Conservation (phyloP, 2,113 vertebrate genomes). For the Semnopithecus entellus region DNA sequence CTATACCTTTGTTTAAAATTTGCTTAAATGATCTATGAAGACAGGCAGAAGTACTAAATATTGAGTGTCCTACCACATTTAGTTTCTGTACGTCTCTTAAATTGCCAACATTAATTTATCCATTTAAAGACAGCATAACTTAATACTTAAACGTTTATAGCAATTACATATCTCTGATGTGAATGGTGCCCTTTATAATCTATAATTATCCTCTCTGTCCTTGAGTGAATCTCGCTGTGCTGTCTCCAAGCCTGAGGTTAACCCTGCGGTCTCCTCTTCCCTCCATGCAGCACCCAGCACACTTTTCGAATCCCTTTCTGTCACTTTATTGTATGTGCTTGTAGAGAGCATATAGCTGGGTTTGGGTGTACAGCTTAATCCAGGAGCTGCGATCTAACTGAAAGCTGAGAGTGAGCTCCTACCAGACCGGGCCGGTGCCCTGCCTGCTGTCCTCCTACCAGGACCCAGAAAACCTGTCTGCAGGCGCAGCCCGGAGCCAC, state of each 20-base stretch:
- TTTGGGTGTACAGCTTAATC: background rate
- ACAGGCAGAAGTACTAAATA: background rate
- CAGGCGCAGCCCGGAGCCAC: background rate
- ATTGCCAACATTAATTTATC: background rate
- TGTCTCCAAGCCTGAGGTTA: background rate
- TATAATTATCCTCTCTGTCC: background rate
- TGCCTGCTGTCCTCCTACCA: background rate
- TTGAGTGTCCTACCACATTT: background rate
- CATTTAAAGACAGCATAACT: conserved; percentile 8
- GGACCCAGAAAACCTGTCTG: background rate
- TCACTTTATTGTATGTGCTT: background rate
- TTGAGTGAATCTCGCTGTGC: background rate
- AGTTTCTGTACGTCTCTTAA: background rate
- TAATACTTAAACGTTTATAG: background rate
- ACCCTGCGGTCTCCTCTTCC: background rate
- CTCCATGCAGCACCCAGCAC: too few species aligned
- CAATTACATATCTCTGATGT: background rate
- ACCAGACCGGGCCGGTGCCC: too few species aligned
- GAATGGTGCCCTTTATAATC: background rate
- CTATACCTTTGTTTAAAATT: background rate
- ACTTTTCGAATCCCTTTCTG: background rate
- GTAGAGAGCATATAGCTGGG: background rate
- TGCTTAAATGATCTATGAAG: background rate
- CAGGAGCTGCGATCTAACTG: background rate
- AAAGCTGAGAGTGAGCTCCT: background rate